Conservation (phyloP, 2,888 invertebrate species). For the Caenorhabditis angaria region DNA sequence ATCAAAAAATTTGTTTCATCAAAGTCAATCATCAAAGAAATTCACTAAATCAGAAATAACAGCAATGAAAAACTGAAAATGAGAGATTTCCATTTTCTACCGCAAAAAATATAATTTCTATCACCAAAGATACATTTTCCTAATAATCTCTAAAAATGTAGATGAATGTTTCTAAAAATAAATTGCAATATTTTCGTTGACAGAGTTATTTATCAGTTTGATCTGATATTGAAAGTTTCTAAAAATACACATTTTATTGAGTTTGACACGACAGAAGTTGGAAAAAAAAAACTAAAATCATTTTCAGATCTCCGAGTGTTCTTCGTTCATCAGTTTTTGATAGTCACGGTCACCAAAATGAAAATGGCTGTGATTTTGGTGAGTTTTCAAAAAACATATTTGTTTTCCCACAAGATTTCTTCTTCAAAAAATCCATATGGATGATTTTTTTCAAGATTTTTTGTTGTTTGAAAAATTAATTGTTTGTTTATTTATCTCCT, state of each 20-base stretch:
- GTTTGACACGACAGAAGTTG: neutral
- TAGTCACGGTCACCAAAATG: slow-evolving; percentile 23
- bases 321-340: slow-evolving; percentile 36
- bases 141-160: too few species aligned
- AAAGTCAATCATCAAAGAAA: neutral
- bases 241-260: neutral
- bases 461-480: neutral
- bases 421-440: neutral
- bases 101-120: too few species aligned
- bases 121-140: too few species aligned
- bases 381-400: slow-evolving; percentile 8
- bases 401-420: neutral
- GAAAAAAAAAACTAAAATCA: neutral
- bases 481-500: neutral
- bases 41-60: too few species aligned
- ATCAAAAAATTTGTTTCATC: neutral
- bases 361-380: slow-evolving; percentile 42
- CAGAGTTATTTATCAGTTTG: too few species aligned
- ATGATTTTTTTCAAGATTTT: neutral
- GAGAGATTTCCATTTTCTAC: too few species aligned
- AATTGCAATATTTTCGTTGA: too few species aligned
- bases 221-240: too few species aligned
- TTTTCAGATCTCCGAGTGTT: slow-evolving; percentile 39
- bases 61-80: too few species aligned
- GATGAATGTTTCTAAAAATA: too few species aligned